These are phyloP conservation scores for Atta texana DNA, from an alignment of 1,140 invertebrate genomes.

Conservation along the genomic window DNA sequence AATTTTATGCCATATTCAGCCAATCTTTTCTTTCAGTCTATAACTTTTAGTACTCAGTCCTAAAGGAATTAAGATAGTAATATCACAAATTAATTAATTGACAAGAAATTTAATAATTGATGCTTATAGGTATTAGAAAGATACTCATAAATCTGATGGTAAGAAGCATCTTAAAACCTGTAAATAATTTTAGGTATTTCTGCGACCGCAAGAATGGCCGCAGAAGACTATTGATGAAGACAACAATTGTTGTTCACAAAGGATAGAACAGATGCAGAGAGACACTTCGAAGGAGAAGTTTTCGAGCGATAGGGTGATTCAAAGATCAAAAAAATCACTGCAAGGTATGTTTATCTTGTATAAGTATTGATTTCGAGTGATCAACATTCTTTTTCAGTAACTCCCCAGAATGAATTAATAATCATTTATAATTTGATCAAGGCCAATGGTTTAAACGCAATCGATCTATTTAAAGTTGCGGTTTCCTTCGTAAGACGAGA, in stretches of 20 bases:
- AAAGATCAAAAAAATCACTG: neutral
- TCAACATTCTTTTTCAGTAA: neutral
- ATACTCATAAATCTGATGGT: too few species aligned
- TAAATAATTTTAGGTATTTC: neutral
- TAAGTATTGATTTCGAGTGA: neutral
- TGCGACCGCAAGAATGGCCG: neutral
- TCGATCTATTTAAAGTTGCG: neutral
- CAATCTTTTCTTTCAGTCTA: too few species aligned
- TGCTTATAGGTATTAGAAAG: too few species aligned
- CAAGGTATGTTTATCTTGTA: conserved; percentile 22
- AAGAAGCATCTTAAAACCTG: too few species aligned
- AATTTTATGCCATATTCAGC: too few species aligned
- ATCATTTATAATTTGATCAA: neutral
- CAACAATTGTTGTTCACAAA: too few species aligned
- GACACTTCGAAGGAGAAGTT: neutral
- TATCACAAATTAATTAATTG: too few species aligned
- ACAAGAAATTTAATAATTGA: too few species aligned
- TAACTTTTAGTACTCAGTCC: too few species aligned
- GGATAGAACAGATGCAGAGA: neutral
- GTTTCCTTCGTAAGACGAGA: neutral
- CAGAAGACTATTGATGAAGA: neutral
- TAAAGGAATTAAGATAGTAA: too few species aligned
- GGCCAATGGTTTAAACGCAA: neutral
- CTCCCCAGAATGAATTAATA: neutral
- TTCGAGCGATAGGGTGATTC: neutral